These are phyloP conservation scores for Anabacerthia variegaticeps DNA, from an alignment of 2,797 vertebrate genomes.

Conservation along the genomic window DNA sequence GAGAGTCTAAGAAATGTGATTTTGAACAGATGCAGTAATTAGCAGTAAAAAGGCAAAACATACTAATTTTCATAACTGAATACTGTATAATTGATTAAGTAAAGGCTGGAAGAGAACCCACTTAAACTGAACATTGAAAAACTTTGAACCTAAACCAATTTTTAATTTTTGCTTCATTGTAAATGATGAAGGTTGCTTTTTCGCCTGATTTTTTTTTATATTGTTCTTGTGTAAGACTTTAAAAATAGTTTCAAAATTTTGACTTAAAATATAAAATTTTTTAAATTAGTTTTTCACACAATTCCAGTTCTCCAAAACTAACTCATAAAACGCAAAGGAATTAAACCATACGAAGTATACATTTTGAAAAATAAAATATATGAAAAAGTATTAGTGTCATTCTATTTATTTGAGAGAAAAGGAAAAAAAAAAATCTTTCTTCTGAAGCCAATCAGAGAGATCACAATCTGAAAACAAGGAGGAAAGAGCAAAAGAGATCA, in stretches of 20 bases:
- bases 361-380: neutral
- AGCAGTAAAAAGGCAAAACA: neutral
- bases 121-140: neutral
- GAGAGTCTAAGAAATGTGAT: neutral
- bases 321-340: neutral
- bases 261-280: neutral
- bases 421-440: neutral
- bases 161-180: neutral
- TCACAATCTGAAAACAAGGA: neutral
- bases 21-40: neutral
- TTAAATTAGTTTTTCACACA: neutral
- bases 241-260: neutral
- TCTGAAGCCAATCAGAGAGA: neutral
- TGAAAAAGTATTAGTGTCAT: neutral
- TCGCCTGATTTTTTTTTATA: neutral
- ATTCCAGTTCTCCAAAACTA: neutral
- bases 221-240: neutral
- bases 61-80: neutral
- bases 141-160: accelerated
- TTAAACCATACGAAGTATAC: neutral
- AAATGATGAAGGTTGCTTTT: neutral
- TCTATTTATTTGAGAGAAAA: neutral
- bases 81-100: neutral
- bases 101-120: neutral
- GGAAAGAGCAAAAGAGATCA: neutral